Base-by-base conservation (phyloP, 2,888 invertebrate species). In the Cephus runcator region DNA sequence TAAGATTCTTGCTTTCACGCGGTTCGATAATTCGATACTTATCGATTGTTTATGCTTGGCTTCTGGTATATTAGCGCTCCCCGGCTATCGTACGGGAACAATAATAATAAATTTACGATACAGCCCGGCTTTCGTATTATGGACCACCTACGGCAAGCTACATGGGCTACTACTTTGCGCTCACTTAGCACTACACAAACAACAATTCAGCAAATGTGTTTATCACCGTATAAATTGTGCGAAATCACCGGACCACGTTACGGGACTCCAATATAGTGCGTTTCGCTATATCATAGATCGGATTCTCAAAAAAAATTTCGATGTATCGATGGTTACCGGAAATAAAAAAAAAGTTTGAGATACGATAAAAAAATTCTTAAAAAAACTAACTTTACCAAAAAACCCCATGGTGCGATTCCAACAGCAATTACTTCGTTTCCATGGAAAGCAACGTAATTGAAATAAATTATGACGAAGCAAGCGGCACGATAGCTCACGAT, bases 81-180 rank as follows among this genome's bases (percentile, higher is more conserved):
- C 74, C 30, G 3, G 74, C 33, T 74, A 33, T 35, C 36, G 34
- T 35, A 15, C 35, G 75, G 77, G 77, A 83, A 86, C 82, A 82
- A 86, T 86, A 82, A 86, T 82, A 81, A 83, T 80, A 83, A 81
- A 78, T 83, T 85, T 84, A 83, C 81, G 83, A 80, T 79, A 84
- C 77, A 76, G 78, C 35, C 75, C 73, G 69, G 83, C 79, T 80
- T 78, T 80, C 81, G 76, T 75, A 79, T 81, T 79, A 79, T 34
- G 83, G 89, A 87, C 90, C 89, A 88, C 89, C 90, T 88, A 87
- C 86, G 85, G 90, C 75, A 81, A 75, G 77, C 75, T 82, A 91
- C 91, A 90, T 86, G 88, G 84, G 85, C 90, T 87, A 85, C 88
- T 90, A 91, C 91, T 91, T 90, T 89, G 88, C 89, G 89, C 88